Conservation (phyloP, 2,888 invertebrate species). For the Lepidochrysops patricia region DNA sequence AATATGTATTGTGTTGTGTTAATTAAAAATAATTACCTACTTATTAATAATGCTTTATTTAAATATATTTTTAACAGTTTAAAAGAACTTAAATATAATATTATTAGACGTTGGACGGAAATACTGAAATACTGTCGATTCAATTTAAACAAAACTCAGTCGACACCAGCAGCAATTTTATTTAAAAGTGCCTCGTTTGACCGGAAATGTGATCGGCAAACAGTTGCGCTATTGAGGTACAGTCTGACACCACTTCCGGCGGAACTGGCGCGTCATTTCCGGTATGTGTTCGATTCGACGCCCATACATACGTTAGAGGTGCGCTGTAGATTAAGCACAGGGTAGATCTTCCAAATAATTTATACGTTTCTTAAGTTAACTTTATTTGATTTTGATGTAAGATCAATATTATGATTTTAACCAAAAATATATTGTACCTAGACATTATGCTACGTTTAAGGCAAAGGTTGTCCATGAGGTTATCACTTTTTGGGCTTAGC, state of each 20-base stretch:
- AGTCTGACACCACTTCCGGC: conserved; percentile 34
- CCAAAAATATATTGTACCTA: too few relatives aligned
- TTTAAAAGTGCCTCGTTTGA: conserved; percentile 9
- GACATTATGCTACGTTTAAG: too few relatives aligned
- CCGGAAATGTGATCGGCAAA: conserved; percentile 13
- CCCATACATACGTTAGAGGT: conserved; percentile 1
- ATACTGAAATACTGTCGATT: not conserved
- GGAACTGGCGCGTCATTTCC: conserved; percentile 42
- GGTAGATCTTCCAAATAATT: not conserved
- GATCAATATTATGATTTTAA: too few relatives aligned
- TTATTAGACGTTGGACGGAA: too few relatives aligned
- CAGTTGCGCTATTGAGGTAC: conserved; percentile 16
- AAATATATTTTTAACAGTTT: too few relatives aligned
- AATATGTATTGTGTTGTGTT: too few relatives aligned
- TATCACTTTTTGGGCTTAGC: too few relatives aligned
- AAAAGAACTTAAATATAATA: too few relatives aligned
- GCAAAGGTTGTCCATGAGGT: too few relatives aligned
- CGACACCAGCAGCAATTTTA: not conserved
- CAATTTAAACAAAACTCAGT: not conserved
- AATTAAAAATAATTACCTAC: too few relatives aligned
- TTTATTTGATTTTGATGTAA: not conserved
- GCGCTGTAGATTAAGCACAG: not conserved
- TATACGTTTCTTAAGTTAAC: not conserved
- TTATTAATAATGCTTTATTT: too few relatives aligned
- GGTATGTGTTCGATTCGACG: conserved; percentile 15